Evolutionary conservation across 2,113 vertebrate genomes (phyloP), one percentile per base, ranked within the genome.

Genomic region (Todiramphus saurophagus): DNA sequence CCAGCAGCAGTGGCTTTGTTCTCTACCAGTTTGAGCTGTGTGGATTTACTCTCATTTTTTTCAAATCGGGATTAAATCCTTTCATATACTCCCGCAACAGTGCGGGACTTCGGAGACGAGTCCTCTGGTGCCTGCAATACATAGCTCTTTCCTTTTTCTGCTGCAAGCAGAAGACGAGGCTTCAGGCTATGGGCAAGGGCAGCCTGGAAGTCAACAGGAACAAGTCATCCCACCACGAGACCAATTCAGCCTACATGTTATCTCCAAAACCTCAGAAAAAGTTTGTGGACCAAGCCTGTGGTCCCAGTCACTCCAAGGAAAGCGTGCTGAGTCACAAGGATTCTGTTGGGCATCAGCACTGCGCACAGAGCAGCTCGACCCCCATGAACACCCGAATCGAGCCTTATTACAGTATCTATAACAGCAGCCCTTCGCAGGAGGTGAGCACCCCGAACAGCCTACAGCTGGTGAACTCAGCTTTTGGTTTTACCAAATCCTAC

Each of bases 1-100:
- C 98, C 2, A 97, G 97, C 14, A 97, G 97, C 1, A 98, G 98
- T 23, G 98, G 97, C 89, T 99, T 99, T 56, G 95, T 98, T 60
- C 99, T 99, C 73, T 99, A 99, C 97, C 99, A 99, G 97, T 99
- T 99, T 12, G 99, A 99, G 96, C 97, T 99, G 46, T 99, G 99
- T 30, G 99, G 99, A 27, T 99, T 99, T 87, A 99, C 99, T 20
- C 99, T 99, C 4, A 98, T 99, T 86, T 99, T 99, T 94, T 98
- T 99, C 91, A 99, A 99, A 87, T 99, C 99, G 0, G 99, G 99
- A 73, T 98, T 99, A 91, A 99, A 99, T 90, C 99, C 99, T 16
- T 99, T 99, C 58, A 99, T 99, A 64, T 99, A 99, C 78, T 99
- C 99, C 4, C 99, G 99, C 31, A 99, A 99, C 98, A 99, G 99